These are phyloP conservation scores for Laothoe populi DNA, from an alignment of 2,888 invertebrate species.

Conservation along the genomic window DNA sequence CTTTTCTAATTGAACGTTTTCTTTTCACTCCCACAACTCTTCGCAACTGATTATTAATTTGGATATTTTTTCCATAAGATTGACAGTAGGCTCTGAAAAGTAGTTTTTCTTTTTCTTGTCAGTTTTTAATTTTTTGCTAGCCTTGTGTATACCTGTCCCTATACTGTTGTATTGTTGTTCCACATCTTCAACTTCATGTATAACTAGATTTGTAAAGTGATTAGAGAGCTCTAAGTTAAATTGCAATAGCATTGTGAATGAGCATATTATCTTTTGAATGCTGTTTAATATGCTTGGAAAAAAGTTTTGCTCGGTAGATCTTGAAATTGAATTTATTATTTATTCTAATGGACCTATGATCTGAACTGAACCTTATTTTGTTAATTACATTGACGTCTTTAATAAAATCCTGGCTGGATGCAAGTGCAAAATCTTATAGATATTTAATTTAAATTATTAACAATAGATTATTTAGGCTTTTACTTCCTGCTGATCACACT, in stretches of 20 bases:
- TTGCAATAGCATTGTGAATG: neutral
- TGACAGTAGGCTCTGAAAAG: neutral
- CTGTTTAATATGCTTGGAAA: neutral
- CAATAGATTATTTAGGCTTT: too few relatives aligned
- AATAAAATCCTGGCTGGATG: neutral
- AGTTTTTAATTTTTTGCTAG: too few relatives aligned
- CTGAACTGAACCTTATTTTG: neutral
- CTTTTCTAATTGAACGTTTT: neutral
- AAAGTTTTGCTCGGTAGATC: neutral
- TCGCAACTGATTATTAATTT: neutral
- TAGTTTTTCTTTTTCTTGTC: neutral
- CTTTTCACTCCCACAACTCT: neutral
- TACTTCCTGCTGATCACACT: too few relatives aligned
- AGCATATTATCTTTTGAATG: neutral
- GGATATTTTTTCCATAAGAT: neutral
- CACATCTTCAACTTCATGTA: too few relatives aligned
- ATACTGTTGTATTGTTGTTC: too few relatives aligned
- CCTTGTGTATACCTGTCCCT: neutral
- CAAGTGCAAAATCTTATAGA: neutral
- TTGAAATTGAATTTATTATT: neutral
- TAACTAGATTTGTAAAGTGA: too few relatives aligned
- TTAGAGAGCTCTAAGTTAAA: too few relatives aligned
- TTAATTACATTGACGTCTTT: neutral
- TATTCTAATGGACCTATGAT: neutral
- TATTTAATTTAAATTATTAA: too few relatives aligned